Conservation (phyloP, 2,113 vertebrate species). For the Mustelus asterias region DNA sequence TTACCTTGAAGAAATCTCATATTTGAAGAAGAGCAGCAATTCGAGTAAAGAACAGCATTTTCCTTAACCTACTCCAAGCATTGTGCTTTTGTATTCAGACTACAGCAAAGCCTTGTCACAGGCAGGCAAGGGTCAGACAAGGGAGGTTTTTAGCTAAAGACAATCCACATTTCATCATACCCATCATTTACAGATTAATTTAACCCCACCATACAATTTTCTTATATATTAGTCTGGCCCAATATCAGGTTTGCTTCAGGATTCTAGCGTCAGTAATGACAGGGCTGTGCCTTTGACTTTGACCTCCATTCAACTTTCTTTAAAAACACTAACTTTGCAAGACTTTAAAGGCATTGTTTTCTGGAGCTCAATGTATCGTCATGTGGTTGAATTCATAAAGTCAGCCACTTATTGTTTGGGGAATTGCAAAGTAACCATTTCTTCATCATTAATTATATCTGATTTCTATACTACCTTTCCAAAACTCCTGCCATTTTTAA, state of each 20-base stretch:
- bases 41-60: background rate
- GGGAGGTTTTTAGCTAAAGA: background rate
- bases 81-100: constrained; percentile 18
- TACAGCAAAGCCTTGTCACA: background rate
- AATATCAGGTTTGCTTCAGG: background rate
- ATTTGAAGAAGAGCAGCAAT: background rate
- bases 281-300: background rate
- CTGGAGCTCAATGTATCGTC: background rate
- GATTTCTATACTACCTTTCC: background rate
- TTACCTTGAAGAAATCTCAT: constrained; percentile 4
- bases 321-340: background rate
- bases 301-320: constrained; percentile 3
- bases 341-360: background rate
- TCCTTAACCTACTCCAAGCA: background rate
- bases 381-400: background rate
- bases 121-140: background rate
- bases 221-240: background rate
- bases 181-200: background rate
- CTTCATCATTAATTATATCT: background rate
- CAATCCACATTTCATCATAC: constrained; percentile 5
- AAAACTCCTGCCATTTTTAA: background rate
- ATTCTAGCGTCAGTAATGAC: background rate
- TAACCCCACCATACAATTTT: background rate
- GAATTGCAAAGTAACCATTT: background rate
- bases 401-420: background rate